Evolutionary conservation across 2,797 vertebrate species (phyloP).

Genomic region (Enteromius anoplus): DNA sequence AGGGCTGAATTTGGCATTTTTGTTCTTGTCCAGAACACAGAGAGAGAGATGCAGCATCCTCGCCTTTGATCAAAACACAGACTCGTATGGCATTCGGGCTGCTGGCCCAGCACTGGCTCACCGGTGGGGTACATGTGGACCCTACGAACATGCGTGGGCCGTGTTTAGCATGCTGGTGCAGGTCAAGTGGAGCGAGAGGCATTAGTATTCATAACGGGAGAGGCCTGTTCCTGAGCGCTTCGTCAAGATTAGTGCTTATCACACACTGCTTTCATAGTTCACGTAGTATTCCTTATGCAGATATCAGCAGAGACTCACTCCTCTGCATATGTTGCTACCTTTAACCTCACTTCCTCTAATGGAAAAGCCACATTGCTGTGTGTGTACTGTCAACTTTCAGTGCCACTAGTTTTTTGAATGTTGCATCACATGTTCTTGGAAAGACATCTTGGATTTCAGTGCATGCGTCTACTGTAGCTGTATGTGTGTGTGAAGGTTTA

Average conservation of each 20-base stretch:
- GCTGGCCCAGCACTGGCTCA: conserved; percentile 70
- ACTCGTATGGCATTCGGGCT: conserved; percentile 57
- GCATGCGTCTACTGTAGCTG: not conserved
- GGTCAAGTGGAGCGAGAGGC: conserved; percentile 55
- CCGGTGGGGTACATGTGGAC: conserved; percentile 57
- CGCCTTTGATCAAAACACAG: conserved; percentile 79
- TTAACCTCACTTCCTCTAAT: conserved; percentile 18
- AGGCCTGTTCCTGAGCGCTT: conserved; percentile 69
- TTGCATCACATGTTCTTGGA: conserved; percentile 4
- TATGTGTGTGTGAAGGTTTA: conserved; percentile 44
- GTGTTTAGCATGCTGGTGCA: conserved; percentile 65
- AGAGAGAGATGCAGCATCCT: conserved; percentile 75
- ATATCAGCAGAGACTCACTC: conserved; percentile 15
- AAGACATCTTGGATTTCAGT: conserved; percentile 16
- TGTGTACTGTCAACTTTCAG: not conserved
- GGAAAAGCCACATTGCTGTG: not conserved
- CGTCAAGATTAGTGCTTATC: conserved; percentile 78
- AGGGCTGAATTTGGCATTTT: conserved; percentile 83
- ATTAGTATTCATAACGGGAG: conserved; percentile 78
- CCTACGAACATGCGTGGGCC: conserved; percentile 58
- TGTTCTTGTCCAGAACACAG: conserved; percentile 82
- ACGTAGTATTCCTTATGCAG: conserved; percentile 69
- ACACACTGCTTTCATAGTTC: conserved; percentile 74
- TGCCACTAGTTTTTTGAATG: not conserved
- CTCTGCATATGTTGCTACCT: conserved; percentile 21